phyloP scores from a whole-genome alignment of 1,140 invertebrate genomes.

The Mya arenaria region DNA sequence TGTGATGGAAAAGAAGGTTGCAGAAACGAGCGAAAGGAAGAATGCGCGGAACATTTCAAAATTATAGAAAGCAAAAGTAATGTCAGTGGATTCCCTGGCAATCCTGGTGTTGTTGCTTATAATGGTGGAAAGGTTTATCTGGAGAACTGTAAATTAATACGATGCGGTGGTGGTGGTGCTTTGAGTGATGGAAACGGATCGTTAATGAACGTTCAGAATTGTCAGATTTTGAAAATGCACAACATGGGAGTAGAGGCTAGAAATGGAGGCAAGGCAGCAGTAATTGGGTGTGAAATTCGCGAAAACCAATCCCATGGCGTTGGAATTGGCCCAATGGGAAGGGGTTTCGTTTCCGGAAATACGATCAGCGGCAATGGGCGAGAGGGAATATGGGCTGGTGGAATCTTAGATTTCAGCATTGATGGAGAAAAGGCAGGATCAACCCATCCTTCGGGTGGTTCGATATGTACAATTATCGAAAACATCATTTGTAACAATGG shows the following conservation, averaged over 20 bases:
- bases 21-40: not conserved
- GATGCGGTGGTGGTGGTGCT: slow-evolving; percentile 20
- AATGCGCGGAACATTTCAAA: not conserved
- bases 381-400: slow-evolving; percentile 24
- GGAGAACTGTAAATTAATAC: not conserved
- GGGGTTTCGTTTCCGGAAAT: not conserved
- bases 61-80: not conserved
- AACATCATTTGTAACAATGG: too few relatives aligned
- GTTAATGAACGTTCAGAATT: not conserved
- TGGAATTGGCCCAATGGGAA: slow-evolving; percentile 2
- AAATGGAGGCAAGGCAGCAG: not conserved
- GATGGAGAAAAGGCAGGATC: too few relatives aligned
- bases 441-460: too few relatives aligned
- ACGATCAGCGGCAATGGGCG: not conserved
- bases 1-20: slow-evolving; percentile 9
- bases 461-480: too few relatives aligned
- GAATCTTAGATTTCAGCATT: too few relatives aligned
- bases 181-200: not conserved
- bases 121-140: not conserved
- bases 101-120: not conserved
- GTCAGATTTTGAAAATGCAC: not conserved
- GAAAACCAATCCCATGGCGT: slow-evolving; percentile 25
- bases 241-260: slow-evolving; percentile 5
- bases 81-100: not conserved
- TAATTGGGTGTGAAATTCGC: not conserved